Base-by-base conservation (phyloP, 2,888 invertebrate genomes). In the Hydroisotoma schaefferi region DNA sequence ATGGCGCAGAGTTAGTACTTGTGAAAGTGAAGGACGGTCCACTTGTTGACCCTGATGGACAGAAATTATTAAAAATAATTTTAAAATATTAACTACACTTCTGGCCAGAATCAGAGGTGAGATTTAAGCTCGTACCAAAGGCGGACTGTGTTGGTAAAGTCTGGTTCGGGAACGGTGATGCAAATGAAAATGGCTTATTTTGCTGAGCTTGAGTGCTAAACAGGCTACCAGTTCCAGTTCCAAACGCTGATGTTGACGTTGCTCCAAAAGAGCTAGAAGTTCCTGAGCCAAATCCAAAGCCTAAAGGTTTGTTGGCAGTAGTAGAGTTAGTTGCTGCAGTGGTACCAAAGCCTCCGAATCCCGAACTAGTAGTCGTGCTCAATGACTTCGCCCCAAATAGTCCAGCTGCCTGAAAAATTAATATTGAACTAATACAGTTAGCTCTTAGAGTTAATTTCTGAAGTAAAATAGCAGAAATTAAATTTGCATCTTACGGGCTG, bases 121-220 rank as follows among this genome's bases (percentile, higher is more conserved):
- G n/a, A n/a, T n/a, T n/a, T n/a, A n/a, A n/a, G 10, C 8, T 26
- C 48, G 58, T 59, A 68, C 69, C 68, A 48, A 69, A 67, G 8
- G 65, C 26, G 22, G 71, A 59, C 37, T 69, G 72, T 53, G 60
- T 54, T 18, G 53, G 40, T 40, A n/a, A 20, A 33, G 53, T 27
- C 27, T 53, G 53, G 40, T n/a, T 53, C 15, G 66, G 55, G 25
- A 63, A 59, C n/a, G 64, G 63, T 22, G 65, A 27, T 2, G 55
- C 40, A 49, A 72, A 72, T 6, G 63, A 52, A 38, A 72, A 72
- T 3, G 68, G 67, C 46, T 72, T 70, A 87, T 4, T 83, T 82
- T 2, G 84, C 47, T 61, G 61, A 22, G 54, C 49, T 25, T 59
- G 62, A 1, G 83, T 78, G 4, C 87, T 86, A 77, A 87, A 87